A percentile compares a stretch with the other conserved stretches of the same genome.
Evolutionary conservation across 2,888 invertebrate genomes (phyloP).

Genomic region (Atrina japonica): DNA sequence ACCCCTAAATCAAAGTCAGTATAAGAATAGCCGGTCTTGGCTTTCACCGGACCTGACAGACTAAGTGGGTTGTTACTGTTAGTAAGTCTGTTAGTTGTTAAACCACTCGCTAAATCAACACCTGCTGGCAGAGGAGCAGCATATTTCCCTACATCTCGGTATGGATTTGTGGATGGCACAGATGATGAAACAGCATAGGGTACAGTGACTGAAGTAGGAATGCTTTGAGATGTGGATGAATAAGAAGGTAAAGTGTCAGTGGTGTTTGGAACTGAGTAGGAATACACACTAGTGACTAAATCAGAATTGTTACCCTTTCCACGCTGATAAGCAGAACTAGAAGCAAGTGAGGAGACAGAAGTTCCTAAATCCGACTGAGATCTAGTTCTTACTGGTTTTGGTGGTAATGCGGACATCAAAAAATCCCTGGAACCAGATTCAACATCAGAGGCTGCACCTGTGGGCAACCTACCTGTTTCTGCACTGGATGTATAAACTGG

Average conservation of each 20-base stretch:
- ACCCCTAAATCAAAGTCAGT: conserved; percentile 47
- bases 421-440: conserved; percentile 26
- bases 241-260: conserved; percentile 7
- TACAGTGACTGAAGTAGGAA: conserved; percentile 10
- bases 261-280: neutral
- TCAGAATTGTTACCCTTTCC: conserved; percentile 32
- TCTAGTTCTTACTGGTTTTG: conserved; percentile 34
- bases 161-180: conserved; percentile 12
- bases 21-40: conserved; percentile 36
- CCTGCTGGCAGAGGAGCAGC: conserved; percentile 11
- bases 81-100: conserved; percentile 23
- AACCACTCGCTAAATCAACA: conserved; percentile 14
- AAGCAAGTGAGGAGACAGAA: conserved; percentile 30
- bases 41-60: conserved; percentile 30
- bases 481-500: conserved; percentile 44
- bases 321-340: conserved; percentile 17
- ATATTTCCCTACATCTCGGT: conserved; percentile 14
- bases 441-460: conserved; percentile 7
- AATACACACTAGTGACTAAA: neutral
- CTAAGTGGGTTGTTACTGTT: conserved; percentile 16
- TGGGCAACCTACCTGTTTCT: conserved; percentile 32
- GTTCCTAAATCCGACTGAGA: conserved; percentile 43
- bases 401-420: conserved; percentile 33
- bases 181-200: conserved; percentile 20
- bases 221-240: conserved; percentile 9